phyloP scores from a whole-genome alignment of 2,797 vertebrate species.

The Prionace glauca region DNA sequence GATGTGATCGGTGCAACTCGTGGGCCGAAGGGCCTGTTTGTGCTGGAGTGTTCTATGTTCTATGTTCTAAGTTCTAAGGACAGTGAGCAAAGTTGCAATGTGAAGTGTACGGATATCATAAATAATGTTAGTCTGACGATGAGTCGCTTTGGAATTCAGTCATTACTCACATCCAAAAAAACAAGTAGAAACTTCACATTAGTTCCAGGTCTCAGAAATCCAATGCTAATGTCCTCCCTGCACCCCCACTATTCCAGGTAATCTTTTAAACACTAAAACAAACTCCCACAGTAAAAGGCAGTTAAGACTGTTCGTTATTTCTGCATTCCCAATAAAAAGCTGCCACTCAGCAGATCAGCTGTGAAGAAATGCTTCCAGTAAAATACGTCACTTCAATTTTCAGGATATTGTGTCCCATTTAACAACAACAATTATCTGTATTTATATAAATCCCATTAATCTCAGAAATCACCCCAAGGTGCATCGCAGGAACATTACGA shows the following conservation, averaged over 20 bases:
- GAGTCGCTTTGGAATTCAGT: not conserved
- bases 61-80: too few species aligned
- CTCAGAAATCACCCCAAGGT: too few species aligned
- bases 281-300: slow-evolving; percentile 41
- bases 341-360: not conserved
- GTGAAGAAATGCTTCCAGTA: not conserved
- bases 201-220: not conserved
- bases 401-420: not conserved
- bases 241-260: not conserved
- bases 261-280: slow-evolving; percentile 46
- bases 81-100: not conserved
- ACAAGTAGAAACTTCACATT: not conserved
- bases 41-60: too few species aligned
- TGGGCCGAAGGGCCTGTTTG: too few species aligned
- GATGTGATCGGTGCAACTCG: too few species aligned
- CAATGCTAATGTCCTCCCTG: not conserved
- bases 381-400: not conserved
- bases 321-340: not conserved
- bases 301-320: not conserved
- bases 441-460: too few species aligned
- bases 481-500: too few species aligned
- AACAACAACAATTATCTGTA: not conserved
- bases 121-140: not conserved
- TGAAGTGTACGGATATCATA: not conserved
- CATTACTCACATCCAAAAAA: not conserved